Conservation (phyloP, 1,140 invertebrate species). For the Telenomus remus region DNA sequence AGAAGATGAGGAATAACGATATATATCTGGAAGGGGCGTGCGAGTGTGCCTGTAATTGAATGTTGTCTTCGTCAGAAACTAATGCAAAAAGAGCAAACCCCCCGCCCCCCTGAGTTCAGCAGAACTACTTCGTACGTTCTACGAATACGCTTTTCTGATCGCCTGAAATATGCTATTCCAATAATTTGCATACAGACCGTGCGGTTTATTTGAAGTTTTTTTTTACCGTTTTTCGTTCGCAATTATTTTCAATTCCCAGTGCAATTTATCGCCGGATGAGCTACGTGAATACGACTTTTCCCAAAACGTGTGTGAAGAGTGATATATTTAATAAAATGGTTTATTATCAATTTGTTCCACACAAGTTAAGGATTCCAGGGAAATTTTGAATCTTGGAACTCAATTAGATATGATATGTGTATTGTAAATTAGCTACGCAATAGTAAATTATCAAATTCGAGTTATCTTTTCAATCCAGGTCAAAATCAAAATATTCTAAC, state of each 20-base stretch:
- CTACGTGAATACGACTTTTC: too few relatives aligned
- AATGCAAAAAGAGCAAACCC: conserved; percentile 1
- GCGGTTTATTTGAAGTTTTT: conserved; percentile 3
- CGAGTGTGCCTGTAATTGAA: conserved; percentile 41
- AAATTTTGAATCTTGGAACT: too few relatives aligned
- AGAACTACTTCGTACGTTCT: conserved; percentile 7
- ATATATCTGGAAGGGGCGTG: conserved; percentile 14
- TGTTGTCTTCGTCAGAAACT: conserved; percentile 28
- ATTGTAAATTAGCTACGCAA: too few relatives aligned
- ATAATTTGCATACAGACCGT: conserved; percentile 18
- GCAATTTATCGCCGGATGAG: too few relatives aligned
- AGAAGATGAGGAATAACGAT: conserved; percentile 45
- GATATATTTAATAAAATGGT: too few relatives aligned
- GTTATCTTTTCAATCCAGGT: too few relatives aligned
- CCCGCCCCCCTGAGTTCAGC: conserved; percentile 9
- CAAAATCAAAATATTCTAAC: too few relatives aligned
- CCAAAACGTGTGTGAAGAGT: too few relatives aligned
- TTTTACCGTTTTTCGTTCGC: neutral
- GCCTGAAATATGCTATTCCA: conserved; percentile 16
- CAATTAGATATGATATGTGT: too few relatives aligned
- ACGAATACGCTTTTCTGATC: conserved; percentile 19
- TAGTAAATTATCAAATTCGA: too few relatives aligned
- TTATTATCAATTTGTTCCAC: too few relatives aligned
- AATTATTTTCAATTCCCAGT: neutral
- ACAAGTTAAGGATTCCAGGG: too few relatives aligned